phyloP scores from a whole-genome alignment of 2,797 vertebrate species.

The Poecilia velifera region DNA sequence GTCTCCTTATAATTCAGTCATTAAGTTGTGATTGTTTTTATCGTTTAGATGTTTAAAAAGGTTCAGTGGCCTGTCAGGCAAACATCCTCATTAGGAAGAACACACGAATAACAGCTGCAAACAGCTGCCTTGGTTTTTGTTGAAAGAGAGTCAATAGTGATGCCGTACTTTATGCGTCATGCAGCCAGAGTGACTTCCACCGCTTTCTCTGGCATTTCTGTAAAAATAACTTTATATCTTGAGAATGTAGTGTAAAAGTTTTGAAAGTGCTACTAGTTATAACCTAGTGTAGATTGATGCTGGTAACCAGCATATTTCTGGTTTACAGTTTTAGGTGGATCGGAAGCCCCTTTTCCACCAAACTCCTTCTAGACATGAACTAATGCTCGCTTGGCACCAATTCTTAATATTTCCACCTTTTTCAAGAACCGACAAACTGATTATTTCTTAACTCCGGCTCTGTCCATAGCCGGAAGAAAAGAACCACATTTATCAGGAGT shows the following conservation, averaged over 20 bases:
- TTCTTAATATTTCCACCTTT: background rate
- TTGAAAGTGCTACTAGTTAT: background rate
- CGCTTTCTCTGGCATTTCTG: background rate
- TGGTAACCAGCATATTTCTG: background rate
- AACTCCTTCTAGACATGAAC: background rate
- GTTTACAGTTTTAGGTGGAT: background rate
- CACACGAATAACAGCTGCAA: background rate
- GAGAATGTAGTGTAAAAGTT: background rate
- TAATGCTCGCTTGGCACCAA: background rate
- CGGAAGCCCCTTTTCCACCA: background rate
- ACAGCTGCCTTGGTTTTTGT: background rate
- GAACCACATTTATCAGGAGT: background rate
- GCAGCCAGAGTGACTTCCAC: background rate
- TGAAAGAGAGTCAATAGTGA: background rate
- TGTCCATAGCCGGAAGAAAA: background rate
- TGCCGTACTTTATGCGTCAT: no score
- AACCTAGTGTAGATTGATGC: background rate
- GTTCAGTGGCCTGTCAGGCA: background rate
- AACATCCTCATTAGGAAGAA: background rate
- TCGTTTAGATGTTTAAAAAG: background rate
- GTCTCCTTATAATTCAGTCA: no score
- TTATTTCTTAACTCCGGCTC: background rate
- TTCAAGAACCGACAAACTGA: background rate
- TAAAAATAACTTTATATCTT: background rate
- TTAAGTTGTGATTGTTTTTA: no score